Base-by-base conservation (phyloP, 1,140 invertebrate species). In the Megathymus violae region DNA sequence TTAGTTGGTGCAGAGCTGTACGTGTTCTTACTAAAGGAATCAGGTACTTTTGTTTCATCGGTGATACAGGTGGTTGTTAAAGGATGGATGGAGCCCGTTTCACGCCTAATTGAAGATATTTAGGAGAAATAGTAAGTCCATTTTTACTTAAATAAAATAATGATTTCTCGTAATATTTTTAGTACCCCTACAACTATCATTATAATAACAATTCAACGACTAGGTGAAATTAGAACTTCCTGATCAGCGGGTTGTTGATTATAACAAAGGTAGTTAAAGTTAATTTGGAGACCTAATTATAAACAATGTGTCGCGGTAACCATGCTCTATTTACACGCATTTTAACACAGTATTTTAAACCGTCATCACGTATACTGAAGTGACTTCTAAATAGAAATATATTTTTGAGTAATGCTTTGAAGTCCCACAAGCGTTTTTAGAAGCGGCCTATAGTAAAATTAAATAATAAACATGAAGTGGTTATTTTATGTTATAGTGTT, bases 401-500 rank as follows among this genome's bases (percentile, higher is more conserved):
- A n/a, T 25, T 50, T 56, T 25, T 11, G 43, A 13, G 34, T 56
- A 7, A 36, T 10, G 14, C 44, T 51, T 43, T 56, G 27, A 15
- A 15, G n/a, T 5, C 48, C n/a, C 13, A 52, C 27, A 64, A 62
- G 36, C 59, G 58, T 17, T 25, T 48, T 62, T 58, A 56, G n/a
- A n/a, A n/a, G n/a, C n/a, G n/a, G n/a, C n/a, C n/a, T n/a, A n/a
- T n/a, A n/a, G n/a, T n/a, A n/a, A n/a, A n/a, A n/a, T n/a, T n/a
- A n/a, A n/a, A n/a, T n/a, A n/a, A n/a, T 51, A 51, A 79, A 76
- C 60, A 87, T 87, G 84, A 85, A 87, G 80, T 82, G 75, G 76
- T 5, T 81, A 50, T 80, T 84, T 59, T 82, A 81, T 60, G 69
- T 81, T 46, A 68, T 82, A 14, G 77, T 83, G 52, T 75, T 86